Evolutionary conservation across 2,113 vertebrate species (phyloP), one percentile per base, ranked within the genome.

Genomic region (Pollimyrus isidori): DNA sequence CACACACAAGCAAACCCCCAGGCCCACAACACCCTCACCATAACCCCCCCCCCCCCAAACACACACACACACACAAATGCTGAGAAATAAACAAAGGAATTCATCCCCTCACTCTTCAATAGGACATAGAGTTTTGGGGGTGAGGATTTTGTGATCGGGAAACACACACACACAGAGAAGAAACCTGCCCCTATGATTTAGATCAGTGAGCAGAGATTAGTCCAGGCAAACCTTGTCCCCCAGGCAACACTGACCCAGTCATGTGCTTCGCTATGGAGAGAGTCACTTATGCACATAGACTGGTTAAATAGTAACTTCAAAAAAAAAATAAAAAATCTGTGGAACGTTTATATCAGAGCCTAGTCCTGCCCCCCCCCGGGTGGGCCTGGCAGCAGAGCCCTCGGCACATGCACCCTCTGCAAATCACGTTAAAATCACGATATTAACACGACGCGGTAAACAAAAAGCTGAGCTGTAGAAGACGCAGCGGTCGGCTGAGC

Each of bases 251-350:
- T 52, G 85, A 86, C 49, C 49, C 11, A 17, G 85, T 86, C 42
- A 84, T 84, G 45, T 48, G 82, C 42, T 86, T 23, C 6, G 23
- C n/a, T 30, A 23, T 26, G 56, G 53, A 45, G 9, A 35, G 17
- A 35, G 53, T 3, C 21, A n/a, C 17, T 45, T 26, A 30, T 62
- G 21, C 62, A 88, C 42, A 88, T 7, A 35, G 9, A 26, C 17
- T 26, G 10, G 88, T 89, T 89, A 84, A 89, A 62, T 23, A 89
- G 39, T 89, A 84, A 89, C 88, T 3, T 6, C 0, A 46, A 48
- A 7, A 48, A 7, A 48, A 5, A 62, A 65, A n/a, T 13, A 69
- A 62, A 53, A 53, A 53, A 19, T 52, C 46, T 26, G 23, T 87
- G 50, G 85, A 56, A 53, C 30, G n/a, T 53, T 53, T 87, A 87